phyloP scores from a whole-genome alignment of 2,797 vertebrate species.

The Austrolebias charrua region DNA sequence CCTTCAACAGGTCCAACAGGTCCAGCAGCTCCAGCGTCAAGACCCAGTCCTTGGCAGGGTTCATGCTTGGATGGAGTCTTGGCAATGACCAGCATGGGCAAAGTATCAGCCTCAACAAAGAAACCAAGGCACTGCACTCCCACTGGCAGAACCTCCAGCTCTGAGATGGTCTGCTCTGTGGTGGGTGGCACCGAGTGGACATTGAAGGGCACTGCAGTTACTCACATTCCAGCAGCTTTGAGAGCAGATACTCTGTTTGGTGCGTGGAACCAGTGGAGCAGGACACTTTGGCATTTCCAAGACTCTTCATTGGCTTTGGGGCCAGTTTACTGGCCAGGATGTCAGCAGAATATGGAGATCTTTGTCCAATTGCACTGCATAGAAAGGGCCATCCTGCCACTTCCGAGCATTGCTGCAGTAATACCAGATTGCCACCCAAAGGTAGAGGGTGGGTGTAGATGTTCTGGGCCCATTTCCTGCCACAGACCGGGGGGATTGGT shows the following conservation, averaged over 20 bases:
- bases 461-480: background rate
- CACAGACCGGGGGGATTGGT: background rate
- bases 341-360: background rate
- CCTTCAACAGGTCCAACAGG: no score
- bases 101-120: no score
- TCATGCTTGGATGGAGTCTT: no score
- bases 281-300: background rate
- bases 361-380: slow-evolving; percentile 21
- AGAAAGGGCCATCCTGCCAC: background rate
- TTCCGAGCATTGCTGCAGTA: slow-evolving; percentile 13
- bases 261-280: background rate
- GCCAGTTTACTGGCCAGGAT: background rate
- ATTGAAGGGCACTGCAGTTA: no score
- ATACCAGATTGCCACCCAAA: slow-evolving; percentile 13
- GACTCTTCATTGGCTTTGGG: background rate
- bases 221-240: no score
- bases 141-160: no score
- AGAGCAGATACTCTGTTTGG: background rate
- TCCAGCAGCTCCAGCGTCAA: no score
- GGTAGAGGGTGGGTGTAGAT: slow-evolving; percentile 11
- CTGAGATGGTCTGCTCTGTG: no score
- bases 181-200: no score
- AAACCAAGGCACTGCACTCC: no score
- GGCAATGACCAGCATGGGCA: no score
- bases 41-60: no score